phyloP scores from a whole-genome alignment of 2,888 invertebrate genomes.

The Ophioninae sp. region DNA sequence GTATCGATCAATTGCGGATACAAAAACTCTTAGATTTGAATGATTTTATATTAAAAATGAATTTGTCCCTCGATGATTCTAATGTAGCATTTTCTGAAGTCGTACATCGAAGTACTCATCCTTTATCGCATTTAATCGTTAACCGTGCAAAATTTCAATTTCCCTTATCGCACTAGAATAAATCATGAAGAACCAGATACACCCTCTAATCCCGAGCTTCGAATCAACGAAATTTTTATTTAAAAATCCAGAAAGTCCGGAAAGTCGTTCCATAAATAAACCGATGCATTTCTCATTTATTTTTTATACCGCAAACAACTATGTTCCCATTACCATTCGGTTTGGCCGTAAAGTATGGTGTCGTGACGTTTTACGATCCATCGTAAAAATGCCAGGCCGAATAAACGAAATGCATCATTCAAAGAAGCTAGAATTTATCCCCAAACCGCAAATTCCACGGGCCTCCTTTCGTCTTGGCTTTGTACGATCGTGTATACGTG shows the following conservation, averaged over 20 bases:
- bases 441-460: slow-evolving; percentile 5
- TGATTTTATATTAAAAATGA: not conserved
- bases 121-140: not conserved
- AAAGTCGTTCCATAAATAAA: not conserved
- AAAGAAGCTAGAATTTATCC: slow-evolving; percentile 3
- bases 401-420: slow-evolving; percentile 33
- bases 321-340: slow-evolving; percentile 5
- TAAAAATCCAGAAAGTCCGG: not conserved
- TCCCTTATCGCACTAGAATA: not conserved
- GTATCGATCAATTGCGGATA: not conserved
- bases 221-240: not conserved
- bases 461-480: slow-evolving; percentile 2
- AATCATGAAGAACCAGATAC: not conserved
- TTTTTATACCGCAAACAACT: slow-evolving; percentile 11
- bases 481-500: not conserved
- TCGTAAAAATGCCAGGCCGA: slow-evolving; percentile 20
- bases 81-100: not conserved
- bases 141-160: not conserved
- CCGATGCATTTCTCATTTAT: not conserved
- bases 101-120: not conserved
- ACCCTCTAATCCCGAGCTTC: not conserved
- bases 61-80: not conserved
- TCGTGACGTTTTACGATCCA: slow-evolving; percentile 25
- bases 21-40: no score
- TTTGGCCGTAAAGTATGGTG: slow-evolving; percentile 25